Base-by-base conservation (phyloP, 2,888 invertebrate genomes). In the Melipona bicolor region DNA sequence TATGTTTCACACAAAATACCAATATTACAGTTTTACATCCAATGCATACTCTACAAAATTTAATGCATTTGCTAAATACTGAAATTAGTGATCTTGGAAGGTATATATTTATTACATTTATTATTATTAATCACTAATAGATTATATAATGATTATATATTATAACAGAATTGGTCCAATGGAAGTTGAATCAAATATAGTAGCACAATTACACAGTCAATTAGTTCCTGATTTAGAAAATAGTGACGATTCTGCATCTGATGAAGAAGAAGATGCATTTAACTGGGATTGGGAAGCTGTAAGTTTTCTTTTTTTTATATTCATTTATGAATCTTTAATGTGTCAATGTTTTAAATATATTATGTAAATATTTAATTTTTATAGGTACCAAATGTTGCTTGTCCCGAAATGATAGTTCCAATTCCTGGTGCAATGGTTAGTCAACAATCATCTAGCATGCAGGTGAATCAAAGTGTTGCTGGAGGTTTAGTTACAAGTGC, bases 251-350 rank as follows among this genome's bases (percentile, higher is more conserved):
- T 96, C 96, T 2, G 96, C 96, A 92, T 96, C 96, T 0, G 97
- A 97, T 88, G 97, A 97, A 86, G 96, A 95, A 83, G 95, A 97
- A 87, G 97, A 97, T 92, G 96, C 96, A 73, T 95, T 97, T 83
- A 96, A 96, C 90, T 96, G 96, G 95, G 98, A 97, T 92, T 97
- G 97, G 97, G 97, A 97, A 95, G 96, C 97, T 79, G 97, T 97
- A 93, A 94, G 95, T 95, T 61, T 61, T 50, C 50, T 68, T 71
- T n/a, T 71, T 68, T 62, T 36, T 72, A 59, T 43, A 43, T 0
- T 9, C 43, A 15, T 19, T 67, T 62, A 15, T 11, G 19, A 32
- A 6, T 0, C 9, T n/a, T 27, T 49, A 59, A 32, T 74, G 13
- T 21, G 36, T 2, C n/a, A 52, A 71, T 9, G 19, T 52, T 19